Evolutionary conservation across 2,797 vertebrate species (phyloP), one percentile per base, ranked within the genome.

Genomic region (Clarias pachynema): DNA sequence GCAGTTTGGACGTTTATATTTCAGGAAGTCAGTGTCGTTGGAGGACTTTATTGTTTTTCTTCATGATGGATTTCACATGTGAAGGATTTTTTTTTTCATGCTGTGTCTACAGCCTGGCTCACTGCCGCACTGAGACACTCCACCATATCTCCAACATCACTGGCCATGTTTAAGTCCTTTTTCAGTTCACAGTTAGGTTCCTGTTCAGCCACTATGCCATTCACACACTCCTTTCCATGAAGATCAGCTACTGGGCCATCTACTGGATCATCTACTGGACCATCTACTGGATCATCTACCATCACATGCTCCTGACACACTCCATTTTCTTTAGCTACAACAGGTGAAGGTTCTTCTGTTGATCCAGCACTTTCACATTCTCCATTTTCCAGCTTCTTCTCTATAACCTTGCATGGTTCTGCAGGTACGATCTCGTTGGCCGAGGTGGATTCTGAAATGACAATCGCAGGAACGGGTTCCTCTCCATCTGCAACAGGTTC

Each of bases 181-280:
- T 95, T 96, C 87, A 94, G 90, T 92, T 94, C 95, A 93, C 90
- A 94, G 89, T 94, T 94, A 90, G 88, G 89, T 87, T 93, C 91
- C 79, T 92, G 68, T 85, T 92, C 92, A 16, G 89, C 89, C 81
- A 91, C 92, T 14, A 87, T 82, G 5, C 94, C 93, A 10, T 95
- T 96, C 85, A 96, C 90, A 89, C 91, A 91, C 89, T 92, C 92
- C 84, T 94, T 89, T 86, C 89, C 91, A 78, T 92, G 88, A 75
- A 89, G 85, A 70, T 89, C 89, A 31, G 84, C 63, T 31, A 68
- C 79, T 60, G 72, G 78, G 73, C 4, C 22, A 56, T 81, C 63
- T 31, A 68, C 78, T n/a, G 31, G 85, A 70, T 89, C 89, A 31
- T 84, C 63, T 31, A 68, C 79, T 60, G 72, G 78, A 70, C 2